A percentile compares a stretch with the other conserved stretches of the same genome.
Conservation (phyloP, 2,888 invertebrate species). For the Coenonympha arcania region DNA sequence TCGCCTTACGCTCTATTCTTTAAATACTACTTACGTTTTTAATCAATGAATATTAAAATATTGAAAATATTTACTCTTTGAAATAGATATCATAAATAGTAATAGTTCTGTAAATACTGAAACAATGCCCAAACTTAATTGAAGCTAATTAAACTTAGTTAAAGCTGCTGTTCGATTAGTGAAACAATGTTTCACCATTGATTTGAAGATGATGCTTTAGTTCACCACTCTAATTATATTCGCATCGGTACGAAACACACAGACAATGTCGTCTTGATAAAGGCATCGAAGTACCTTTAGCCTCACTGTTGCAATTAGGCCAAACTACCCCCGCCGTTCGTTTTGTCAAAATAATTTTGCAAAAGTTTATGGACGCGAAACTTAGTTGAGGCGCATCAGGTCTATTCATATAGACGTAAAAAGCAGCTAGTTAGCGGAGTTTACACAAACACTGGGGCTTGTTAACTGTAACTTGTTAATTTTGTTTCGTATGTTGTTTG, state of each 20-base stretch:
- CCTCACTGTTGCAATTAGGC: slow-evolving; percentile 11
- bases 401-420: slow-evolving; percentile 38
- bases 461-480: slow-evolving; percentile 70
- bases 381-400: slow-evolving; percentile 25
- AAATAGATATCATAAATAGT: too few relatives aligned
- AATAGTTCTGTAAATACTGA: too few relatives aligned
- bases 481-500: slow-evolving; percentile 55
- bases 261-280: neutral
- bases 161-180: too few relatives aligned
- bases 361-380: slow-evolving; percentile 29
- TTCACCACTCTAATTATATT: neutral
- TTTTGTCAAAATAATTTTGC: slow-evolving; percentile 31
- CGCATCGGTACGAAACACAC: neutral
- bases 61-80: too few relatives aligned
- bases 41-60: too few relatives aligned
- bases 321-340: slow-evolving; percentile 24
- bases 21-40: too few relatives aligned
- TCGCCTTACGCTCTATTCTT: too few relatives aligned
- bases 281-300: neutral
- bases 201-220: neutral
- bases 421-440: slow-evolving; percentile 62
- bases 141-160: neutral
- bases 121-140: neutral
- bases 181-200: too few relatives aligned
- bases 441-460: slow-evolving; percentile 60